Base-by-base conservation (phyloP, 2,797 vertebrate genomes). In the Acestrorhynchus altus region DNA sequence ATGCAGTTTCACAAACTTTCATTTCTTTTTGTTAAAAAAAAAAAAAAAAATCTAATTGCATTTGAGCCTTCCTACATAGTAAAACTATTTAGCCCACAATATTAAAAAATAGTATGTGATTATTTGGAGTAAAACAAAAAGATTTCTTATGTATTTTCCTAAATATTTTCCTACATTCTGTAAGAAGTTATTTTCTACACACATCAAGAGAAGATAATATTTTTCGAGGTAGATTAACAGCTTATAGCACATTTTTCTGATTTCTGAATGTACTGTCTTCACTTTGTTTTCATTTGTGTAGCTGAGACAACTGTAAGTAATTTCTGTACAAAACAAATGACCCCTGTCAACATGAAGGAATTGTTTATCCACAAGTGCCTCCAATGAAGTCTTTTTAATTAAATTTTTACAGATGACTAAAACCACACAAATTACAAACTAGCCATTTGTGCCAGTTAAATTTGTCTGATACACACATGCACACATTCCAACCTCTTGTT, bases 261-360 rank as follows among this genome's bases (percentile, higher is more conserved):
- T 24, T 80, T 39, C 28, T 79, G 67, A 84, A 82, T 79, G 11
- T 74, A 67, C 2, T 56, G 28, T 22, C 59, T 39, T 63, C 31
- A 61, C 28, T 40, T 63, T 40, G 22, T 40, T 40, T 40, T 63
- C 60, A 11, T 4, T 35, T 35, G 9, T 61, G 31, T 39, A 16
- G 28, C 31, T 13, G 18, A 63, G 4, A 35, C 13, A 12, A 12
- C 2, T 61, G 9, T 40, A 40, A 47, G 22, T 49, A 49, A 35
- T 35, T 35, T 35, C 31, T 35, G 31, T 6, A 39, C 47, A 54
- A 49, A 11, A 35, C 31, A 35, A 35, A 35, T 35, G 31, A 35
- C 31, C 39, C n/a, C 2, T 40, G 5, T 42, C 26, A 22, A 6
- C 24, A n/a, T 20, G 31, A 13, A 63, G 26, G 8, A 16, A 61